These are phyloP conservation scores for Cephalopachus bancanus DNA, from an alignment of 2,797 vertebrate species.

Conservation along the genomic window DNA sequence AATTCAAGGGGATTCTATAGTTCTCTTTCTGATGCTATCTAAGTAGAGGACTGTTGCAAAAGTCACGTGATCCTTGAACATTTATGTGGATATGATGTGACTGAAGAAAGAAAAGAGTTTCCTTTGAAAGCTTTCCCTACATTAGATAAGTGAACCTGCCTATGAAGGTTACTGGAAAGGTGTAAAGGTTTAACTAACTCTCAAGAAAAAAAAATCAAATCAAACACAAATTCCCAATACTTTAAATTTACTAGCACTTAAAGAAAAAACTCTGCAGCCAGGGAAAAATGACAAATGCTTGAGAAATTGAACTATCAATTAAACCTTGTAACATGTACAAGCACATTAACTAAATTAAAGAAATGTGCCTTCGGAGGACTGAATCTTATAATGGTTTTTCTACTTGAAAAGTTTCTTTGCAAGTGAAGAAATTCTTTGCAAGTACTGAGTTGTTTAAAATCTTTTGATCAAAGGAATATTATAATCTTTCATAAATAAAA, in stretches of 20 bases:
- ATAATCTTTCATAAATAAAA: constrained; percentile 12
- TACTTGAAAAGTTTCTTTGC: constrained; percentile 26
- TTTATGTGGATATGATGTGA: background rate
- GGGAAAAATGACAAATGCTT: background rate
- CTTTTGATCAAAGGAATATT: background rate
- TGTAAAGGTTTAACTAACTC: background rate
- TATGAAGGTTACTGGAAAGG: background rate
- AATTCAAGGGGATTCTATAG: background rate
- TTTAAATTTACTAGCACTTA: constrained; percentile 33
- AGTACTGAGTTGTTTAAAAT: constrained; percentile 44
- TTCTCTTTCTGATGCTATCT: background rate
- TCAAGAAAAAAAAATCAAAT: background rate
- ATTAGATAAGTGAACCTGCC: background rate
- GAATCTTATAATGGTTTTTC: background rate
- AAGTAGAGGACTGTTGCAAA: background rate
- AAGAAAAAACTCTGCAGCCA: background rate
- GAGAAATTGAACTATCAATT: background rate
- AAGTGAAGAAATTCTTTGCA: constrained; percentile 36
- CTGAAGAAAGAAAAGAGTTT: background rate
- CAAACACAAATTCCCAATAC: background rate
- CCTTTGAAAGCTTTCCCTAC: background rate
- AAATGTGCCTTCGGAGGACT: constrained; percentile 15
- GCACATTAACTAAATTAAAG: background rate
- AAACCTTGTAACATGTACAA: background rate
- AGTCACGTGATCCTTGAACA: background rate